Percentiles rank a stretch among this genome's conserved stretches.
phyloP scores from a whole-genome alignment of 2,113 vertebrate genomes.

The Corythornis vintsioides region DNA sequence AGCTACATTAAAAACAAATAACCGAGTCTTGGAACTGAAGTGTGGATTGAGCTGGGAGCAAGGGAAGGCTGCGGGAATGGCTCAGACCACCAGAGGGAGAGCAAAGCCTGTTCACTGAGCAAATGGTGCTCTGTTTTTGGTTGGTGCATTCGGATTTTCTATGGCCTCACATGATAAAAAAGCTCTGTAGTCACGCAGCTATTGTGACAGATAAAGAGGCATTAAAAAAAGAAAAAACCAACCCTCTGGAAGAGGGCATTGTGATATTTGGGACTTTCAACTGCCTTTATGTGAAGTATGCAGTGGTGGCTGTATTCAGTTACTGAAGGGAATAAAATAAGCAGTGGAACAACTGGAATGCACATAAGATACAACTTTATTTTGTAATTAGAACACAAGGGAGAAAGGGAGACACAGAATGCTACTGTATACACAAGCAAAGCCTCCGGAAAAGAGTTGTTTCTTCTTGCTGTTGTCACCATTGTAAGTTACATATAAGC shows the following conservation, averaged over 20 bases:
- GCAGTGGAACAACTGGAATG: not conserved
- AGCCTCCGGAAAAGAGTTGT: not conserved
- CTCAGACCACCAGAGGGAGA: constrained; percentile 30
- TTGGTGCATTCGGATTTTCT: not conserved
- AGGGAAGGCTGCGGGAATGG: not conserved
- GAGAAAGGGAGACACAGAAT: not conserved
- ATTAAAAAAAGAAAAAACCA: not conserved
- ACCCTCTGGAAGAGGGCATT: not conserved
- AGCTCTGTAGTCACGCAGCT: not conserved
- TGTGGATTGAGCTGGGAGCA: not conserved
- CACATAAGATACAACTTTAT: not conserved
- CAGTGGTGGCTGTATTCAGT: not conserved
- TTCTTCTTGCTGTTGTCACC: not conserved
- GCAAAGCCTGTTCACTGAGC: not conserved
- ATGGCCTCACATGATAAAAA: not conserved
- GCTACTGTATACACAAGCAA: not conserved
- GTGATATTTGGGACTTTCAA: not conserved
- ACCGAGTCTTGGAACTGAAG: rapidly evolving
- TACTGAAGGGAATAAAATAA: not conserved
- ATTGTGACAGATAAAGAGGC: not conserved
- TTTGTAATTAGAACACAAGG: not conserved
- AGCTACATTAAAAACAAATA: not conserved
- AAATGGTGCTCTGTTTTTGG: not conserved
- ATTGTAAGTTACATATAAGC: not conserved
- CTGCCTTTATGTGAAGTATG: not conserved